Conservation (phyloP, 2,797 vertebrate genomes). For the Paedocypris micromegethes region DNA sequence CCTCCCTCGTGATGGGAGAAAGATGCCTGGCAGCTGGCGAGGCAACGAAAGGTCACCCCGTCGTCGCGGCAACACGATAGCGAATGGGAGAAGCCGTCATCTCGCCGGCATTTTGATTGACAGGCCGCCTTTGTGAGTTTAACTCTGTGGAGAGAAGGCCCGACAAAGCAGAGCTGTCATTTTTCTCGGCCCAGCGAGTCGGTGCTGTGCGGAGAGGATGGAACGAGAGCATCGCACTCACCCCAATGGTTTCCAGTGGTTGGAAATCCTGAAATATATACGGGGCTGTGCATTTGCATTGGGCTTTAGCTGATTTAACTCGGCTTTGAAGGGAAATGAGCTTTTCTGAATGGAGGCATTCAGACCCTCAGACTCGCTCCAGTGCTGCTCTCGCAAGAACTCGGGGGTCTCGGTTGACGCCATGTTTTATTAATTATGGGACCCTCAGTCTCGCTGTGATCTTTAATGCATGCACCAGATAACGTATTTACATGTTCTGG, state of each 20-base stretch:
- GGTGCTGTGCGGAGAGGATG: conserved; percentile 34
- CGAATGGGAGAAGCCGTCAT: conserved; percentile 69
- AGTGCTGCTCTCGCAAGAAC: conserved; percentile 37
- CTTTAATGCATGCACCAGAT: conserved; percentile 70
- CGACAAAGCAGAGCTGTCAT: conserved; percentile 65
- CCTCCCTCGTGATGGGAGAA: conserved; percentile 64
- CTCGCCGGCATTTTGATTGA: conserved; percentile 60
- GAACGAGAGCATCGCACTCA: no score
- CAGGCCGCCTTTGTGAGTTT: conserved; percentile 53
- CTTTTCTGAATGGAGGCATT: no score
- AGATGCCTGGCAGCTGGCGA: conserved; percentile 58
- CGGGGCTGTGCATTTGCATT: no score
- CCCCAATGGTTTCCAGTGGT: no score
- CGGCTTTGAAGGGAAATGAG: no score
- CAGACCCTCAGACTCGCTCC: background rate
- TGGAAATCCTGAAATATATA: no score
- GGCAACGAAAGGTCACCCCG: conserved; percentile 72
- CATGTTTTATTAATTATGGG: conserved; percentile 74
- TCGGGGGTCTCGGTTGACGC: conserved; percentile 38
- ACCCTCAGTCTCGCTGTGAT: conserved; percentile 62
- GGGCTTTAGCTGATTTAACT: no score
- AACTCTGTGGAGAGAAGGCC: conserved; percentile 69
- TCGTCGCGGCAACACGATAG: conserved; percentile 64
- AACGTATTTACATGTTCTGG: conserved; percentile 73
- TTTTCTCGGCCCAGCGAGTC: conserved; percentile 19